Evolutionary conservation across 2,797 vertebrate species (phyloP), one percentile per base, ranked within the genome.

Genomic region (Eidolon dupreanum): DNA sequence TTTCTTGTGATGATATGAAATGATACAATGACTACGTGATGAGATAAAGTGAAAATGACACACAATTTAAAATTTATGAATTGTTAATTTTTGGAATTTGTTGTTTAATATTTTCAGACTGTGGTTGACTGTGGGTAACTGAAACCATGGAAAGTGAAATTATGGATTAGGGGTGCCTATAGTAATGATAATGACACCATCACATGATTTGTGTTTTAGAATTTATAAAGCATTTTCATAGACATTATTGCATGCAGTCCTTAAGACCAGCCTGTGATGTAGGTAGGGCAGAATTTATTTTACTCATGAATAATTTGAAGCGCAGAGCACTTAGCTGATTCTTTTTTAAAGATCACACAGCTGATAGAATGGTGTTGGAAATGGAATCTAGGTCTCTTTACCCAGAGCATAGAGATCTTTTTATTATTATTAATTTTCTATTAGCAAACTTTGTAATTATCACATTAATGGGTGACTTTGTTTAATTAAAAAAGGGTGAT

Each of bases 141-240:
- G 28, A 46, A 63, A 82, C 31, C 61, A 31, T 46, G 28, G 28
- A 63, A 33, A 82, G 20, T 63, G 28, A 82, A 82, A 63, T n/a
- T 11, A 33, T 46, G 31, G 19, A 63, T 63, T 15, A n/a, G 20
- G 41, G 28, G 19, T 3, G 16, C 28, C 31, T 63, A n/a, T 28
- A 31, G 28, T 61, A 90, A 70, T 79, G 53, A 46, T 81, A 78
- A 68, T 93, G 70, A 77, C 53, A 77, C 75, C 38, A 85, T 78
- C 11, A 49, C n/a, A 26, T 83, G n/a, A 70, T 49, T 97, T 96
- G 82, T 83, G 17, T 90, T 96, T 90, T 51, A 83, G 2, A 84
- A 55, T 90, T 93, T 79, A 57, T 55, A 78, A 38, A 93, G 38
- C 49, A 88, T 46, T 93, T 78, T 90, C 31, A 65, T 43, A 66